A percentile compares a stretch with the other conserved stretches of the same genome.
phyloP scores from a whole-genome alignment of 2,113 vertebrate genomes.

The Oncorhynchus gorbuscha region DNA sequence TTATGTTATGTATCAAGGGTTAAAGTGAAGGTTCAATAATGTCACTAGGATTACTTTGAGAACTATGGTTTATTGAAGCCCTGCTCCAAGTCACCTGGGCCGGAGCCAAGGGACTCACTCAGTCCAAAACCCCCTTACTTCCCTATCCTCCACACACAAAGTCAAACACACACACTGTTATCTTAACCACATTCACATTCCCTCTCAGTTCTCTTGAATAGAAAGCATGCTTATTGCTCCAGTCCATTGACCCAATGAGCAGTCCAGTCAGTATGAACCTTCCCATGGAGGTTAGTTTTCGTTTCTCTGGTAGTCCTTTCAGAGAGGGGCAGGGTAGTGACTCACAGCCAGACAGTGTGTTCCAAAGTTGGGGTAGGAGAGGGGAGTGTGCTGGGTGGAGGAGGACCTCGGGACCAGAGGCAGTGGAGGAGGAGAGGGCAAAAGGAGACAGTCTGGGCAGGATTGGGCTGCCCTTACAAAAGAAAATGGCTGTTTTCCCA shows the following conservation, averaged over 20 bases:
- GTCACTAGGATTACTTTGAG: too few species aligned
- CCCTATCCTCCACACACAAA: neutral
- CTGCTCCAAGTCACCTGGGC: too few species aligned
- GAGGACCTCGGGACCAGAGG: neutral
- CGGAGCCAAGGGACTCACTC: constrained; percentile 34
- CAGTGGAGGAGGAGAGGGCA: neutral
- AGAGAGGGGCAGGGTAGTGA: neutral
- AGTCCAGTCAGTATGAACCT: neutral
- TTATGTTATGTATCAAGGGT: too few species aligned
- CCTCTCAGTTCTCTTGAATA: constrained; percentile 5
- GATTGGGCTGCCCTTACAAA: neutral
- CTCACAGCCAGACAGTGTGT: neutral
- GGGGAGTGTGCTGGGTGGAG: neutral
- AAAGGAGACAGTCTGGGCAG: neutral
- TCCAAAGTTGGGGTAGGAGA: neutral
- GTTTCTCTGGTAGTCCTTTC: neutral
- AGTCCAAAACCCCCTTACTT: constrained; percentile 20
- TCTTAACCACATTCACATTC: neutral
- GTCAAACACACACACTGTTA: neutral
- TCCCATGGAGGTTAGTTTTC: neutral
- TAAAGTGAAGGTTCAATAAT: too few species aligned
- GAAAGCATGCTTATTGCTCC: neutral
- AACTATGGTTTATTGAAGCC: too few species aligned
- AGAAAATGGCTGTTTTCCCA: too few species aligned
- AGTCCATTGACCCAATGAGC: neutral